Conservation (phyloP, 2,888 invertebrate species). For the Drosophila antonietae region DNA sequence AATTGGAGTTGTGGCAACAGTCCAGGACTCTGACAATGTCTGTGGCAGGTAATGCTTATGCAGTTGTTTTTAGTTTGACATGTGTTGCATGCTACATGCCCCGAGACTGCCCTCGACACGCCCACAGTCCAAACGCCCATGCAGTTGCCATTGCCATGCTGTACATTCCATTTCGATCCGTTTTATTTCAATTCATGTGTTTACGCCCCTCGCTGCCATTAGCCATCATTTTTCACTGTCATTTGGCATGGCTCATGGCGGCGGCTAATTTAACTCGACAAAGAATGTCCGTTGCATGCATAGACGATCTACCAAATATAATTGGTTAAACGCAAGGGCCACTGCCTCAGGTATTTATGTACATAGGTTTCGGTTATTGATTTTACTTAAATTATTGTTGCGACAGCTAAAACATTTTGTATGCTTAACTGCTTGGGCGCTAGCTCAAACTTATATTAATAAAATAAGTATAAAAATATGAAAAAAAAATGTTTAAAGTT, state of each 20-base stretch:
- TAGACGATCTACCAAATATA: background rate
- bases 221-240: constrained; percentile 1
- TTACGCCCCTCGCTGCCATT: background rate
- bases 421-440: background rate
- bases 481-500: too few relatives aligned
- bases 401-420: background rate
- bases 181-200: background rate
- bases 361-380: background rate
- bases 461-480: too few relatives aligned
- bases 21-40: constrained; percentile 1
- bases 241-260: background rate
- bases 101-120: background rate
- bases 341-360: background rate
- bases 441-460: background rate
- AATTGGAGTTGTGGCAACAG: constrained; percentile 6
- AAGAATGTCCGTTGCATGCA: background rate
- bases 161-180: constrained; percentile 9
- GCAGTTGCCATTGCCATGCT: background rate
- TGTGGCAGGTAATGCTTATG: constrained; percentile 23
- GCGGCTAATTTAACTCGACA: background rate
- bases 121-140: background rate
- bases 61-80: constrained; percentile 5
- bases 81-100: constrained; percentile 13
- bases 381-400: background rate
- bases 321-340: background rate